Percentiles rank a stretch among this genome's conserved stretches.
Conservation (phyloP, 1,140 invertebrate species). For the Heliothis virescens region DNA sequence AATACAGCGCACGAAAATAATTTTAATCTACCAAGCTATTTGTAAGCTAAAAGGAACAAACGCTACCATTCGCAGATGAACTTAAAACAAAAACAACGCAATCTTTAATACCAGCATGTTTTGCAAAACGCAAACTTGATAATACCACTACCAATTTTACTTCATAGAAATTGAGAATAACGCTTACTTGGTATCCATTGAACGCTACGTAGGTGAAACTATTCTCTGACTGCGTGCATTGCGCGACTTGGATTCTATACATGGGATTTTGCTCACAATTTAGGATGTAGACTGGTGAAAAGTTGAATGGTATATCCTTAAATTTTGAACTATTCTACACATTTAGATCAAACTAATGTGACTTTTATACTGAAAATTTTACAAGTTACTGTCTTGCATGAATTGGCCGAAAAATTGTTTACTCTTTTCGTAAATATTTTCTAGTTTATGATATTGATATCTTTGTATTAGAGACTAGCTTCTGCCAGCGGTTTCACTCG, state of each 20-base stretch:
- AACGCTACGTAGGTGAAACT: not conserved
- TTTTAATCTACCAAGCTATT: not conserved
- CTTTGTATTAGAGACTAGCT: no score
- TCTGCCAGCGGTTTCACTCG: no score
- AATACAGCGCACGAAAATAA: not conserved
- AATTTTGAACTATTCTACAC: not conserved
- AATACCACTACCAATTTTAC: not conserved
- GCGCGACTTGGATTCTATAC: not conserved
- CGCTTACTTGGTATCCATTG: slow-evolving; percentile 3
- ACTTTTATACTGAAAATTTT: slow-evolving; percentile 3
- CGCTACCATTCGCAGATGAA: not conserved
- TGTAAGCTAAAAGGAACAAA: not conserved
- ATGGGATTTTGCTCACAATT: not conserved
- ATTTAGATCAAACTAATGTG: not conserved
- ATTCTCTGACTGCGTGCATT: not conserved
- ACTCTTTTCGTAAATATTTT: no score
- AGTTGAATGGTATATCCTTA: not conserved
- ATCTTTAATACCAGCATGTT: slow-evolving; percentile 17
- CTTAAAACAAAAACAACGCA: slow-evolving; percentile 2
- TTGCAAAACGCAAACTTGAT: slow-evolving; percentile 14
- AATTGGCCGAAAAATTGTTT: not conserved
- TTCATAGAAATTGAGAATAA: not conserved
- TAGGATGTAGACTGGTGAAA: not conserved
- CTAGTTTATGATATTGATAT: no score
- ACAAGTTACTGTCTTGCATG: not conserved